Evolutionary conservation across 2,888 invertebrate genomes (phyloP).

Genomic region (Teleogryllus oceanicus): DNA sequence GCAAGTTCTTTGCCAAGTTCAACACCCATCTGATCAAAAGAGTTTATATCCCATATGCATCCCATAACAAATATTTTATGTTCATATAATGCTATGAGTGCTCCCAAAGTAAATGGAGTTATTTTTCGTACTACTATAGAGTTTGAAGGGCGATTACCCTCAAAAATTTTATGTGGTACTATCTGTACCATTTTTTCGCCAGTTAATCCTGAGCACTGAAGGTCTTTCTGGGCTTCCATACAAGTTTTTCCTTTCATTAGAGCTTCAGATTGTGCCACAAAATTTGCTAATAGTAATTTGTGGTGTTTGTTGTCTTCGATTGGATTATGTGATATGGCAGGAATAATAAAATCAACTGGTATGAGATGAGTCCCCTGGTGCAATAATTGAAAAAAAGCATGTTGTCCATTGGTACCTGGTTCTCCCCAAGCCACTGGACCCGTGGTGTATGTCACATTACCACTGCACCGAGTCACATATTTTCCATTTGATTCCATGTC

Average conservation of each 20-base stretch:
- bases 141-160: constrained; percentile 96
- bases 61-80: constrained; percentile 99
- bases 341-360: constrained; percentile 95
- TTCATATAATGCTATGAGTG: constrained; percentile 94
- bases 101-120: constrained; percentile 90
- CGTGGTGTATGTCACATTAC: constrained; percentile 58
- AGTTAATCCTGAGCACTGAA: constrained; percentile 72
- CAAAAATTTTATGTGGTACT: constrained; percentile 93
- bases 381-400: constrained; percentile 98
- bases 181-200: constrained; percentile 72
- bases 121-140: constrained; percentile 89
- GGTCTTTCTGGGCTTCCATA: constrained; percentile 71
- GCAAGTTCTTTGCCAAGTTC: constrained; percentile 98
- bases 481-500: constrained; percentile 99
- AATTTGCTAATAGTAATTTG: constrained; percentile 89
- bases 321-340: constrained; percentile 88
- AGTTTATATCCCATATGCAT: constrained; percentile 98
- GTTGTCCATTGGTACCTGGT: constrained; percentile 99
- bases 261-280: constrained; percentile 98
- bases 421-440: constrained; percentile 95
- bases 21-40: constrained; percentile 99
- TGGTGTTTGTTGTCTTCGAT: constrained; percentile 78
- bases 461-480: constrained; percentile 70
- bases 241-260: constrained; percentile 78
- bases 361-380: constrained; percentile 91